Evolutionary conservation across 2,888 invertebrate genomes (phyloP).

Genomic region (Ochropacha duplaris): DNA sequence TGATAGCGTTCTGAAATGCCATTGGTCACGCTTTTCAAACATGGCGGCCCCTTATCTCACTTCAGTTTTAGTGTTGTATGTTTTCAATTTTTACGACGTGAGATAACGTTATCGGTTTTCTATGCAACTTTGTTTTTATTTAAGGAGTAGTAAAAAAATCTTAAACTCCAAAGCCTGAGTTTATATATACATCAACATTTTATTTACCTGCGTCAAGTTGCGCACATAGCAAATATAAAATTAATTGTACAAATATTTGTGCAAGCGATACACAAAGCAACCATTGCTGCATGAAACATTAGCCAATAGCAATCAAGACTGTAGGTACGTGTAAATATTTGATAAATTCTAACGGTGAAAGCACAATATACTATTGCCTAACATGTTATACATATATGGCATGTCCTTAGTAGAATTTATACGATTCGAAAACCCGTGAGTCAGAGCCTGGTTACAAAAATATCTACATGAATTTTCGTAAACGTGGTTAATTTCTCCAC

Average conservation of each 20-base stretch:
- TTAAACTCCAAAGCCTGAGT: no score
- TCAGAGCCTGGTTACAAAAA: no score
- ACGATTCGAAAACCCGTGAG: not conserved
- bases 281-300: not conserved
- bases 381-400: no score
- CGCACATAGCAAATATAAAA: no score
- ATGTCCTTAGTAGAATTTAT: not conserved
- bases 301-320: not conserved
- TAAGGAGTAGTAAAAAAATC: no score
- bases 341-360: not conserved
- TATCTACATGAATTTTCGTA: no score
- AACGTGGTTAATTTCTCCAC: not conserved
- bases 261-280: not conserved
- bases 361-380: no score
- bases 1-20: constrained; percentile 62
- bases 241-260: no score
- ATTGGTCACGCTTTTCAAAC: constrained; percentile 74
- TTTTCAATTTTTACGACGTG: constrained; percentile 55
- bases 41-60: constrained; percentile 67
- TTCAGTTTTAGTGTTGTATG: constrained; percentile 58
- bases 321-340: not conserved
- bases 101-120: constrained; percentile 54
- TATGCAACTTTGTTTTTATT: constrained; percentile 31
- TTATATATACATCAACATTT: no score
- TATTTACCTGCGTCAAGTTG: no score